These are phyloP conservation scores for Phoronis australis DNA, from an alignment of 2,888 invertebrate genomes.

Conservation along the genomic window DNA sequence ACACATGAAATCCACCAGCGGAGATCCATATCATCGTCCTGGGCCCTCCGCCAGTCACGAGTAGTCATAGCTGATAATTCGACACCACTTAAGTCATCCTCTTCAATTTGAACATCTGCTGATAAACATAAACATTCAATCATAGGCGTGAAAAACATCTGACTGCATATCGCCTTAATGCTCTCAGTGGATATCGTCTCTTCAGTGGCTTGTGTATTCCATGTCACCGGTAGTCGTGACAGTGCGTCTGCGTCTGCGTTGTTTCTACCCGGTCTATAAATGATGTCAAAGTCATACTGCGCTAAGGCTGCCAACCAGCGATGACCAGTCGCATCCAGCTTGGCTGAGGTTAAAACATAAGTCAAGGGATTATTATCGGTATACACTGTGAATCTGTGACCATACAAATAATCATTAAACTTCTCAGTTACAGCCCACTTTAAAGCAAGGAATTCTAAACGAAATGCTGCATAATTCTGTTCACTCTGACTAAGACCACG, in stretches of 20 bases:
- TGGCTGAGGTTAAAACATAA: conserved; percentile 2
- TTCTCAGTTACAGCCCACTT: background rate
- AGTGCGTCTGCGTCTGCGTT: conserved; percentile 3
- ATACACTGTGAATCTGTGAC: background rate
- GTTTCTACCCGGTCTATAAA: background rate
- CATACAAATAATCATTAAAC: background rate
- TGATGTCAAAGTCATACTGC: background rate
- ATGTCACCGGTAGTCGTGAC: background rate
- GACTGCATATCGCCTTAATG: background rate
- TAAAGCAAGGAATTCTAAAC: background rate
- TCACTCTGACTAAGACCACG: background rate
- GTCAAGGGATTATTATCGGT: conserved; percentile 2
- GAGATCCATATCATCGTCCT: no score
- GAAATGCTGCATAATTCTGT: background rate
- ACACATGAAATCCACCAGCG: background rate
- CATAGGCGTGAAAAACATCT: no score
- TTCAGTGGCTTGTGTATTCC: background rate
- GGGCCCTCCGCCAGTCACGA: no score
- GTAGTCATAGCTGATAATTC: background rate
- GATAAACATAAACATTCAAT: background rate
- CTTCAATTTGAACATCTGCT: background rate
- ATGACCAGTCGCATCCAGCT: conserved; percentile 2
- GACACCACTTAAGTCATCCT: background rate
- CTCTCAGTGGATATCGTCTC: background rate
- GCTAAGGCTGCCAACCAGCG: background rate